Evolutionary conservation across 1,140 invertebrate species (phyloP), one percentile per base, ranked within the genome.

Genomic region (Chrysomallon squamiferum): DNA sequence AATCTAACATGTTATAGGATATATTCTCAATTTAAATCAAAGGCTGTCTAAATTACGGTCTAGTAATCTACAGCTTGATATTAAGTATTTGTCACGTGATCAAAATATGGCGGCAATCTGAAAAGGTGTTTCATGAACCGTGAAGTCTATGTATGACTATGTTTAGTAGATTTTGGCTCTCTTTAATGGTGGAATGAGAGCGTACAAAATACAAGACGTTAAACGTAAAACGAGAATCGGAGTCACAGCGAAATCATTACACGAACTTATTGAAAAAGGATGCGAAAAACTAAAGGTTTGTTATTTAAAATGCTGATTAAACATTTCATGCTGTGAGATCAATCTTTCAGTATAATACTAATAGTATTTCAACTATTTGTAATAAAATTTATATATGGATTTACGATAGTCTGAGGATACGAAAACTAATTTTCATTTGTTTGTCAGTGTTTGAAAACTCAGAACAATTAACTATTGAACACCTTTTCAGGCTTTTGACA

Each of bases 161-260:
- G 67, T 49, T 74, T 5, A 69, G 66, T 27, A 66, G 72, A 20
- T 75, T 80, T 49, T 78, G 59, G 68, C 71, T 18, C 49, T 78
- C 18, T 77, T 80, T 67, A 77, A 73, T 65, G 60, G 66, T 57
- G 78, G 76, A 52, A 78, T 79, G 75, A 71, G 72, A 41, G 77
- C 79, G 50, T 81, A 78, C 57, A 82, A 79, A 67, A 72, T 82
- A 2, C 77, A 80, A 65, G 74, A 76, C 68, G 68, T 69, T 3
- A 70, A 68, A 30, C 65, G 78, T 41, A 67, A 69, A 49, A 58
- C 43, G 13, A 58, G 78, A 65, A 64, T 77, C 22, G 78, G 78
- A 25, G 60, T 81, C 1, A 75, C 73, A 9, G 78, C 74, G 2
- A 77, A 76, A 65, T 71, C 52, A 50, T 73, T 79, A 15, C 18